Conservation (phyloP, 2,888 invertebrate genomes). For the Eristalinus aeneus region DNA sequence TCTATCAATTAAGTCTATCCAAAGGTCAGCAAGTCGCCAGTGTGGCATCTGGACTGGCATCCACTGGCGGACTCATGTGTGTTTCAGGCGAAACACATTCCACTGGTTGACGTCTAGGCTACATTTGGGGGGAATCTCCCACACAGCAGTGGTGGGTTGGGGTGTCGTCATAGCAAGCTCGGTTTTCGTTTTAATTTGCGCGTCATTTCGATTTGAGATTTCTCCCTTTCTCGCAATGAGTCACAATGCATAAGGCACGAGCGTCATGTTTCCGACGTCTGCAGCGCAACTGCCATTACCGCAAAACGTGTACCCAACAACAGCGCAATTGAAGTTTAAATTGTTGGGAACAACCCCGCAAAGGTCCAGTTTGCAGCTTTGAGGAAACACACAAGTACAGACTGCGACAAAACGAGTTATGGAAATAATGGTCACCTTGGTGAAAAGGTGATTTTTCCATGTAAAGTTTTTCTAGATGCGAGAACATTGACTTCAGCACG, state of each 20-base stretch:
- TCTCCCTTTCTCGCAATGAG: not conserved
- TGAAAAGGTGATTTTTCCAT: not conserved
- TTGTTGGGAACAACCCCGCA: not conserved
- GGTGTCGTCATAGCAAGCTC: not conserved
- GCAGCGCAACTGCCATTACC: not conserved
- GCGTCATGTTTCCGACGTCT: not conserved
- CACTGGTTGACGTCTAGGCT: not conserved
- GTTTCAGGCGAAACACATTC: not conserved
- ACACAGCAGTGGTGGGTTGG: not conserved
- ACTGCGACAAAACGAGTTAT: not conserved
- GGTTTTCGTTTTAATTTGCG: not conserved
- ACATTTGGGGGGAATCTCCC: not conserved
- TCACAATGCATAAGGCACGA: not conserved
- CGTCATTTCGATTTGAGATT: not conserved
- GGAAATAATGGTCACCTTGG: not conserved
- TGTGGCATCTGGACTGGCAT: not conserved
- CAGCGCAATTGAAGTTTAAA: not conserved
- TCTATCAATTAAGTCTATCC: conserved; percentile 17
- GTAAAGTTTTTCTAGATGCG: not conserved
- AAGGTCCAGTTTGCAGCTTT: not conserved
- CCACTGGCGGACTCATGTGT: not conserved
- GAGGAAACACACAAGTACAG: not conserved
- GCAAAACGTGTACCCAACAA: not conserved
- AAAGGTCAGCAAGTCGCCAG: conserved; percentile 39
- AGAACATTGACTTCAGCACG: not conserved